Evolutionary conservation across 1,140 invertebrate species (phyloP).

Genomic region (Sycobia sp.): DNA sequence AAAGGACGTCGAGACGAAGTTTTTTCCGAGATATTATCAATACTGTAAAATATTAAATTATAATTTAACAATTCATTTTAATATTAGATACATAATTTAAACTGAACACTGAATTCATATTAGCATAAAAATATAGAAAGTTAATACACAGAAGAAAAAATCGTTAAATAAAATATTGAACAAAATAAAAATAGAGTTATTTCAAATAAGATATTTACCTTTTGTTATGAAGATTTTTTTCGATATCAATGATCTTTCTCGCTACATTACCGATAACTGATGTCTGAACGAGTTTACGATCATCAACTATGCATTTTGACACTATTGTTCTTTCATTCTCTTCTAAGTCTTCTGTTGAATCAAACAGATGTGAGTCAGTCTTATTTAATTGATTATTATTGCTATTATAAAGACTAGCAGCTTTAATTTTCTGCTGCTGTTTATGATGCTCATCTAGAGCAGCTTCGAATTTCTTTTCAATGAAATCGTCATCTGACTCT

Average conservation of each 20-base stretch:
- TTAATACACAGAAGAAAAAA: neutral
- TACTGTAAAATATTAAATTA: constrained; percentile 1
- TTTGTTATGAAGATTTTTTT: constrained; percentile 39
- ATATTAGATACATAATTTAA: neutral
- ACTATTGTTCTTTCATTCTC: constrained; percentile 26
- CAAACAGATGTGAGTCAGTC: constrained; percentile 40
- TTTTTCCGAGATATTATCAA: constrained; percentile 17
- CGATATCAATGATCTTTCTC: constrained; percentile 41
- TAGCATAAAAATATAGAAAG: no score
- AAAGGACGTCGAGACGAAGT: neutral
- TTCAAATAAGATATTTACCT: neutral
- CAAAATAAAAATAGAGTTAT: neutral
- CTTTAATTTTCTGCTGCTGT: constrained; percentile 6
- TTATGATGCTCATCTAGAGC: constrained; percentile 22
- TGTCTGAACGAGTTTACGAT: neutral
- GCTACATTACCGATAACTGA: constrained; percentile 37
- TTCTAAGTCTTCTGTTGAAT: constrained; percentile 27
- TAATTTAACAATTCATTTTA: neutral
- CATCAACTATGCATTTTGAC: constrained; percentile 2
- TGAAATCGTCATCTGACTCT: constrained; percentile 49
- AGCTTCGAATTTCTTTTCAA: constrained; percentile 32
- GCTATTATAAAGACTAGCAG: constrained; percentile 32
- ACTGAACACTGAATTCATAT: no score
- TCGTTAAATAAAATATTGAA: neutral
- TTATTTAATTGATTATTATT: constrained; percentile 39